A percentile compares a stretch with the other conserved stretches of the same genome.
phyloP scores from a whole-genome alignment of 2,797 vertebrate species.

The Monodelphis domestica region DNA sequence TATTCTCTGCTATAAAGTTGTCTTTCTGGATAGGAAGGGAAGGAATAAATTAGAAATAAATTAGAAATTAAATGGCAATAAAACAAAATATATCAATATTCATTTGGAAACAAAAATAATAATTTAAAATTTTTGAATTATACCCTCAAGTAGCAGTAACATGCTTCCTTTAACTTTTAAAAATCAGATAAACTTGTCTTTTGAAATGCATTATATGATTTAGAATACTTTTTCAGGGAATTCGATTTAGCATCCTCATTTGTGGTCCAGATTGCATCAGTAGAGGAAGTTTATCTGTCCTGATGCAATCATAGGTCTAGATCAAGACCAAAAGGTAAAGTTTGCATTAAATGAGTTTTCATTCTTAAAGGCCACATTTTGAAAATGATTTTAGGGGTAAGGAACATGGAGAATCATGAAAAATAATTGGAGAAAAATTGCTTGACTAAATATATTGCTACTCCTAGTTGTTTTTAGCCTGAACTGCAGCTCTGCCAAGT shows the following conservation, averaged over 20 bases:
- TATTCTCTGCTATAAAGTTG: not conserved
- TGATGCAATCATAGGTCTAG: not conserved
- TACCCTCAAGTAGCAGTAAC: not conserved
- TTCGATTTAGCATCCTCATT: not conserved
- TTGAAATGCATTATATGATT: not conserved
- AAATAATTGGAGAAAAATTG: not conserved
- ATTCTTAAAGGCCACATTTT: not conserved
- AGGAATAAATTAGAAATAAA: not conserved
- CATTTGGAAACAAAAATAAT: not conserved
- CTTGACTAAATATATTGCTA: not conserved
- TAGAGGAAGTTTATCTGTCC: not conserved
- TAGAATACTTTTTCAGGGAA: not conserved
- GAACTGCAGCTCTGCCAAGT: not conserved
- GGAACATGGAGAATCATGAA: not conserved
- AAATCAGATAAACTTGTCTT: not conserved
- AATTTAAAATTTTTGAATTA: not conserved
- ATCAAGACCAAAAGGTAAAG: not conserved
- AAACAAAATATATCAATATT: not conserved
- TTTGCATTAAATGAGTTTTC: not conserved
- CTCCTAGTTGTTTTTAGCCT: not conserved
- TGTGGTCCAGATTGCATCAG: not conserved
- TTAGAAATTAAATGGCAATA: not conserved
- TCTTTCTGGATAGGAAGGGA: not conserved
- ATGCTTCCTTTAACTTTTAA: not conserved
- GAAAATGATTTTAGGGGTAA: not conserved